Evolutionary conservation across 2,888 invertebrate genomes (phyloP).

Genomic region (Pandemis cinnamomeana): DNA sequence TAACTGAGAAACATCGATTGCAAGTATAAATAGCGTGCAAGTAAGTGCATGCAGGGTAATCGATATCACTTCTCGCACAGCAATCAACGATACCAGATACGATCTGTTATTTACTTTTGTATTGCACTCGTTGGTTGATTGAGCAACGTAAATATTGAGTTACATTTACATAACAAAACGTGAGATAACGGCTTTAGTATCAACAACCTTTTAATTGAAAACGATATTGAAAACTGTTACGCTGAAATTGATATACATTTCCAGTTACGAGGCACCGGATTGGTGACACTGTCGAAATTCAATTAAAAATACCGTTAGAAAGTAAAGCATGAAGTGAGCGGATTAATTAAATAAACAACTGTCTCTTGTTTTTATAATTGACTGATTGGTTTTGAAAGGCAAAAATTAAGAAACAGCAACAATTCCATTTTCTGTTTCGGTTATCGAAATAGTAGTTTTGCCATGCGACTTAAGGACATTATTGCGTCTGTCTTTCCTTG

Average conservation of each 20-base stretch:
- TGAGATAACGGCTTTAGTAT: constrained; percentile 37
- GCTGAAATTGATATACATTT: constrained; percentile 21
- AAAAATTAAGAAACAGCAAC: background rate
- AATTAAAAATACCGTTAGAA: constrained; percentile 15
- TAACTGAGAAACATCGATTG: background rate
- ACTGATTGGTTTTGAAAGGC: background rate
- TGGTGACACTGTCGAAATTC: background rate
- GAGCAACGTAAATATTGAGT: constrained; percentile 39
- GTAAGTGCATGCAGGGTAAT: constrained; percentile 21
- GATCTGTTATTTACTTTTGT: constrained; percentile 39
- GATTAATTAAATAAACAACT: background rate
- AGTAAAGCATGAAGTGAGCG: constrained; percentile 3
- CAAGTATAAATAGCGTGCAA: constrained; percentile 26
- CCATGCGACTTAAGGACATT: too few species aligned
- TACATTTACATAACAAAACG: constrained; percentile 42
- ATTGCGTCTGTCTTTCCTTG: too few species aligned
- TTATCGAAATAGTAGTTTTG: too few species aligned
- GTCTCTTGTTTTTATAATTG: background rate
- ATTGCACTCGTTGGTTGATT: constrained; percentile 33
- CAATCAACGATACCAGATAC: constrained; percentile 34
- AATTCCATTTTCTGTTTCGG: too few species aligned
- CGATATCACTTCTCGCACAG: constrained; percentile 28
- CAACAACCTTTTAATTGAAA: constrained; percentile 33
- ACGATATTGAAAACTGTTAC: constrained; percentile 36
- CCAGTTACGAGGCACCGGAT: constrained; percentile 7